Base-by-base conservation (phyloP, 2,113 vertebrate species). In the Tenrec ecaudatus region DNA sequence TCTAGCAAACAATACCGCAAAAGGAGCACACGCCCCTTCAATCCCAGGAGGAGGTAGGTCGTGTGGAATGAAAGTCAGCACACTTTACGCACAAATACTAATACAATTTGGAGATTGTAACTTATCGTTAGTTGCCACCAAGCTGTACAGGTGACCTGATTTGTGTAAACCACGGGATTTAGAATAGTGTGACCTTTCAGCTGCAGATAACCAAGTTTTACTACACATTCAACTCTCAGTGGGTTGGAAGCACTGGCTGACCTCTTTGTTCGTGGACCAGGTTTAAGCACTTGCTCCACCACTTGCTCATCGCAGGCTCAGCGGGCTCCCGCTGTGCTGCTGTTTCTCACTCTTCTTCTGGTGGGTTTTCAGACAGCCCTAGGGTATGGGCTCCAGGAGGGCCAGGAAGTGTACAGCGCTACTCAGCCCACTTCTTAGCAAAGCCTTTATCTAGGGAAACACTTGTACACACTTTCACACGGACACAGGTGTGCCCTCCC, bases 391-490 rank as follows among this genome's bases (percentile, higher is more conserved):
- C 3, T 85, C 33, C 23, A 60, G 9, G 1, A 16, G 25, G 60
- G 20, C 19, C 0, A 17, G 38, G 12, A 43, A 23, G 23, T 1
- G 2, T 1, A 10, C 1, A 31, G 47, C 47, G 47, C 53, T 75
- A 11, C 25, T 8, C 33, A 53, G 66, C 77, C 20, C 25, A 15
- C 20, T 40, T 82, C 36, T 7, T 29, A 60, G 53, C 5, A 14
- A 80, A 17, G 3, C 17, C 2, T 1, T 2, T 38, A 33, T 47
- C 4, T 43, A 9, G 53, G 5, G 8, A 17, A 62, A 62, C 1
- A 7, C 40, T 22, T 3, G 6, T 3, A 31, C 8, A 19, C 0
- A 0, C 1, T 36, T 53, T 53, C 47, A 53, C 47, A 53, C 9
- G 9, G 11, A 53, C 11, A 53, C 3, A 1, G 19, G 27, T 29